These are phyloP conservation scores for Megaptera novaeangliae DNA, from an alignment of 2,113 vertebrate genomes.

Conservation along the genomic window DNA sequence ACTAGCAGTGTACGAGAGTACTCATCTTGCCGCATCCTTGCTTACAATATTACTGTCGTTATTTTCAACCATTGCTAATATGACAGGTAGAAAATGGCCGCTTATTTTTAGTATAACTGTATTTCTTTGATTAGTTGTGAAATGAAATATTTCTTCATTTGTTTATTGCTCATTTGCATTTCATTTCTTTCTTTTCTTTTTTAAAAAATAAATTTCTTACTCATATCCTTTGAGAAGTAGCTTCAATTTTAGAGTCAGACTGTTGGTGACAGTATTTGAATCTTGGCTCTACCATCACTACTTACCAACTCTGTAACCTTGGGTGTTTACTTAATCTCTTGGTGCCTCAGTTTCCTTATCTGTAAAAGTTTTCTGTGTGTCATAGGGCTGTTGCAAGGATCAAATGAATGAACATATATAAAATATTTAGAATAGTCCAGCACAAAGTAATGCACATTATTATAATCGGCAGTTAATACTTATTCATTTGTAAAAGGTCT, in stretches of 20 bases:
- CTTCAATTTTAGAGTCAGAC: background rate
- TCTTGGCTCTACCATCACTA: background rate
- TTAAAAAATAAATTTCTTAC: background rate
- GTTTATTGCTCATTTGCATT: background rate
- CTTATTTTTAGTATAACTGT: background rate
- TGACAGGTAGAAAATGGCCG: background rate
- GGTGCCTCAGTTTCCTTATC: background rate
- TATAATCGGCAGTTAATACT: background rate
- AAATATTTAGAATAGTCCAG: background rate
- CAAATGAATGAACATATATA: background rate
- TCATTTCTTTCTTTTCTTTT: background rate
- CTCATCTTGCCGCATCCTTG: background rate
- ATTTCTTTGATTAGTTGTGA: conserved; percentile 2
- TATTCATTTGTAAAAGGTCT: background rate
- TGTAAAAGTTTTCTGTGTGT: background rate
- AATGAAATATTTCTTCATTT: conserved; percentile 6
- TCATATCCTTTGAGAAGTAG: background rate
- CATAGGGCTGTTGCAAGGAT: background rate
- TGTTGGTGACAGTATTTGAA: background rate
- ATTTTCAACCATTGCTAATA: background rate
- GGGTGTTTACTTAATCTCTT: conserved; percentile 3
- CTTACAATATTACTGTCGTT: background rate
- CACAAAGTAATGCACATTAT: background rate
- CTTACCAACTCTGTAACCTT: background rate
- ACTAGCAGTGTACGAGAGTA: background rate